phyloP scores from a whole-genome alignment of 2,888 invertebrate species.

The Seira sanloemensis region DNA sequence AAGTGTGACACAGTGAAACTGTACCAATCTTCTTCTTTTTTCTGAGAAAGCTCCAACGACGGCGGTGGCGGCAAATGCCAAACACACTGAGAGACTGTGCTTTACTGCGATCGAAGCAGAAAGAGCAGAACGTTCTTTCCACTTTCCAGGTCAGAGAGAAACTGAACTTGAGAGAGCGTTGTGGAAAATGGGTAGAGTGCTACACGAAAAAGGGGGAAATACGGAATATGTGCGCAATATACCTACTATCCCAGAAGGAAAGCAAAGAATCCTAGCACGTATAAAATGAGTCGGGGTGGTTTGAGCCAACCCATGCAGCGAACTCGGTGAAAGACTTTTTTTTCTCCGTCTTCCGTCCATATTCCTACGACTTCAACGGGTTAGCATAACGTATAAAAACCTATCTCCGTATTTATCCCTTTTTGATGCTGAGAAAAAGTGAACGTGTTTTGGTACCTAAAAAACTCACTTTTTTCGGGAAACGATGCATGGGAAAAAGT shows the following conservation, averaged over 20 bases:
- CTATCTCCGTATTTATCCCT: slow-evolving; percentile 9
- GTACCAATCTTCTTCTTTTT: not conserved
- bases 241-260: not conserved
- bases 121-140: slow-evolving; percentile 42
- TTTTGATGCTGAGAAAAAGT: not conserved
- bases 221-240: slow-evolving; percentile 14
- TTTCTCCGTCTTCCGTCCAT: slow-evolving; percentile 18
- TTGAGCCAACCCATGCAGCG: not conserved
- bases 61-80: not conserved
- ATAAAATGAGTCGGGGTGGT: not conserved
- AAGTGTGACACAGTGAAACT: slow-evolving; percentile 3
- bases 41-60: not conserved
- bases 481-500: slow-evolving; percentile 12
- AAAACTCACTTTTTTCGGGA: slow-evolving; percentile 3
- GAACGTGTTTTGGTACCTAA: not conserved
- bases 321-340: slow-evolving; percentile 40
- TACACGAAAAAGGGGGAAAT: slow-evolving; percentile 3
- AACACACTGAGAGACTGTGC: no score
- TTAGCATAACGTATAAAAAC: not conserved
- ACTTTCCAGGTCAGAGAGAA: slow-evolving; percentile 64
- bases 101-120: not conserved
- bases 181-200: slow-evolving; percentile 57
- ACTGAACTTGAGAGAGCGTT: slow-evolving; percentile 57
- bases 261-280: not conserved
- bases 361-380: slow-evolving; percentile 18